Base-by-base conservation (phyloP, 2,797 vertebrate species). In the Sorex maritimensis region DNA sequence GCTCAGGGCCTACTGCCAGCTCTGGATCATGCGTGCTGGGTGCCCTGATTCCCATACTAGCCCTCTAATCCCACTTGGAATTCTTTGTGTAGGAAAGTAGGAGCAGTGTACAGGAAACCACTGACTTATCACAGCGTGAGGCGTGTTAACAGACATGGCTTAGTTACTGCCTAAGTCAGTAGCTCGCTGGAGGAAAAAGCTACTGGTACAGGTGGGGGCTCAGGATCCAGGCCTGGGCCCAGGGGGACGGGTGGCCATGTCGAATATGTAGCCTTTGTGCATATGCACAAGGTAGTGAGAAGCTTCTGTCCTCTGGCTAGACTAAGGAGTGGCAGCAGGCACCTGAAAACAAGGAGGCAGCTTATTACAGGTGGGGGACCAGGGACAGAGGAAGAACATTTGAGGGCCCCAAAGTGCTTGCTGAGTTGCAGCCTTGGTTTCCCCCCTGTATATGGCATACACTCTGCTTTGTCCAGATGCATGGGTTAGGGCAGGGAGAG, bases 31-130 rank as follows among this genome's bases (percentile, higher is more conserved):
- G 52, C 52, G 15, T 55, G 15, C 52, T 12, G 52, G 52, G 52
- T 55, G 52, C 52, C 52, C 11, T 55, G 52, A 13, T 55, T 17
- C 52, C 52, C 17, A 17, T 13, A 55, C 52, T 55, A 14, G 52
- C 52, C 52, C 17, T 55, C 52, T 14, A 17, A 55, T 12, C 5
- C 52, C 13, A 55, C 52, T 14, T 55, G 79, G 55, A 82, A 65
- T 81, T 86, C 41, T 44, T 83, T 73, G 41, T 93, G 38, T 61
- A 91, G n/a, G 28, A 75, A 81, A 68, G 30, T 55, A 69, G 81
- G 78, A 71, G 26, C 4, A 55, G n/a, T 65, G 34, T 24, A 68
- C 17, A 73, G 71, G 52, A 92, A 83, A 73, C 30, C 28, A 14
- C 21, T n/a, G 14, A 84, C 44, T 15, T 68, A 52, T 52, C 21